phyloP scores from a whole-genome alignment of 1,140 invertebrate genomes.

The Trypoxylus dichotomus region DNA sequence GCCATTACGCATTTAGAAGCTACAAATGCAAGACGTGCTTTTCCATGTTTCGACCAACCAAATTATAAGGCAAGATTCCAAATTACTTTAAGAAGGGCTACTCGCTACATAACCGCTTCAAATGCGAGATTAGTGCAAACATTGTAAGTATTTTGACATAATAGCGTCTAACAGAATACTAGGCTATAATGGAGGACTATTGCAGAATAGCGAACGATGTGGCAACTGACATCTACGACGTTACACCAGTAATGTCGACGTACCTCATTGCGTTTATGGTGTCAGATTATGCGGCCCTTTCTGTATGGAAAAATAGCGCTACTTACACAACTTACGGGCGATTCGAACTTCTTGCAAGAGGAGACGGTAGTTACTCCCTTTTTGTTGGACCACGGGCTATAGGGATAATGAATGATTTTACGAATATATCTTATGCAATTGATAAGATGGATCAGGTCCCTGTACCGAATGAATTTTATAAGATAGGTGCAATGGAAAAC shows the following conservation, averaged over 20 bases:
- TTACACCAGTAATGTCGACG: slow-evolving; percentile 64
- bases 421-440: slow-evolving; percentile 55
- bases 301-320: neutral
- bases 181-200: neutral
- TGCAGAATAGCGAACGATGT: neutral
- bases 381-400: neutral
- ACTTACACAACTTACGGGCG: slow-evolving; percentile 26
- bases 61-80: slow-evolving; percentile 32
- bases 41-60: slow-evolving; percentile 34
- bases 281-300: slow-evolving; percentile 40
- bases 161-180: too few relatives aligned
- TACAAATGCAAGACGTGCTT: slow-evolving; percentile 29
- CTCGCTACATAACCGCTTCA: neutral
- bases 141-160: neutral
- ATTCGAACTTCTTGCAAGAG: neutral
- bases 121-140: neutral
- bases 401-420: slow-evolving; percentile 52
- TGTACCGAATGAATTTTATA: slow-evolving; percentile 66
- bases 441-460: slow-evolving; percentile 70
- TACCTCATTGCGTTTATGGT: slow-evolving; percentile 75
- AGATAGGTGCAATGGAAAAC: slow-evolving; percentile 72
- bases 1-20: slow-evolving; percentile 31
- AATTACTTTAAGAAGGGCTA: neutral
- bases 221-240: neutral
- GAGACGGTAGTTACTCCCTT: slow-evolving; percentile 5